Conservation (phyloP, 2,797 vertebrate genomes). For the Lagodon rhomboides region DNA sequence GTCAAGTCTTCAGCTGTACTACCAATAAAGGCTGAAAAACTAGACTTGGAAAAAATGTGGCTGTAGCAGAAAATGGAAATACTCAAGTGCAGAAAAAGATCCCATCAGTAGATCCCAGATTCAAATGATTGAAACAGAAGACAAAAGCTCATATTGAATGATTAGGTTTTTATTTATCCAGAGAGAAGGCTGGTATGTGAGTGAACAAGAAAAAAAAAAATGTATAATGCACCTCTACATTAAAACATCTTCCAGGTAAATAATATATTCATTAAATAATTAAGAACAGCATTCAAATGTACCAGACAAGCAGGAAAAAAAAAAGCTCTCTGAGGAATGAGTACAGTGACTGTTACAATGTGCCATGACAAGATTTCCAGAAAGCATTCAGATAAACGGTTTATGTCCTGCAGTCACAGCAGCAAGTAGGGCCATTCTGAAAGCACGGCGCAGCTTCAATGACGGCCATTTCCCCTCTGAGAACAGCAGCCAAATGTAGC, state of each 20-base stretch:
- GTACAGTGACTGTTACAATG: constrained; percentile 94
- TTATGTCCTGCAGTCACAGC: constrained; percentile 83
- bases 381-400: constrained; percentile 59
- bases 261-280: constrained; percentile 92
- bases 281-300: constrained; percentile 95
- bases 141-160: constrained; percentile 42
- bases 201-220: constrained; percentile 79
- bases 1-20: no score
- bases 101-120: neutral
- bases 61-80: no score
- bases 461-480: constrained; percentile 55
- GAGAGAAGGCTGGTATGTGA: constrained; percentile 89
- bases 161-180: constrained; percentile 91
- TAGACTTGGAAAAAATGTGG: no score
- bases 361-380: constrained; percentile 78
- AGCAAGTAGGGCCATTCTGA: constrained; percentile 84
- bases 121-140: neutral
- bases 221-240: constrained; percentile 88
- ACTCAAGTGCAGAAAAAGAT: no score
- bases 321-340: constrained; percentile 88
- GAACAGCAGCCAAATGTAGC: constrained; percentile 28
- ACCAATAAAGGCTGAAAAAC: no score
- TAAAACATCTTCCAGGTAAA: constrained; percentile 89
- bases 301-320: constrained; percentile 91
- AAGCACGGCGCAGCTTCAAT: constrained; percentile 58